Evolutionary conservation across 2,113 vertebrate genomes (phyloP).

Genomic region (Marcusenius ussheri): DNA sequence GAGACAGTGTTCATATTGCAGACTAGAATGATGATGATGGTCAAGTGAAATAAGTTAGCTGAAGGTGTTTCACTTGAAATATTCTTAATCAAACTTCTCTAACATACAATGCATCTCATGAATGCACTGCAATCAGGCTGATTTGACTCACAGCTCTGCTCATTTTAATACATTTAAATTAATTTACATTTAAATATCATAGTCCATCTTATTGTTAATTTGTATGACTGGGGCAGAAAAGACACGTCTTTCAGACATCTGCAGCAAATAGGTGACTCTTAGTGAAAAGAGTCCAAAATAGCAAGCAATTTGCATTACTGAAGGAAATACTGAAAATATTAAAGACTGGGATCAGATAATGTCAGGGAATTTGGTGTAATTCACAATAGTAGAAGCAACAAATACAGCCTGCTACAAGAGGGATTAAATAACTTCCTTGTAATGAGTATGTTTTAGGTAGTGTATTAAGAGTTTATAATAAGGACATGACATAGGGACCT

Average conservation of each 20-base stretch:
- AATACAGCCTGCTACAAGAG: background rate
- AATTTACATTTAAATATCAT: conserved; percentile 55
- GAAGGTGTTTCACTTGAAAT: conserved; percentile 34
- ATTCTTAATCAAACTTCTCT: conserved; percentile 20
- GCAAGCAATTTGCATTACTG: background rate
- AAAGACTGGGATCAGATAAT: background rate
- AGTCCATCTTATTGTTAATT: conserved; percentile 39
- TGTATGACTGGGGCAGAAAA: conserved; percentile 38
- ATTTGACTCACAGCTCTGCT: conserved; percentile 41
- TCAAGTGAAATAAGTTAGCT: conserved; percentile 19
- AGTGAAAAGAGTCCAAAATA: background rate
- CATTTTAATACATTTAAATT: conserved; percentile 60
- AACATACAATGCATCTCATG: conserved; percentile 29
- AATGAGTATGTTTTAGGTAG: background rate
- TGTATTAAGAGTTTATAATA: background rate
- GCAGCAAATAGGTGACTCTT: conserved; percentile 8
- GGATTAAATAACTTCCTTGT: background rate
- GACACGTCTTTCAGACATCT: conserved; percentile 23
- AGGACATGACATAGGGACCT: background rate
- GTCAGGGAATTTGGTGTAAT: background rate
- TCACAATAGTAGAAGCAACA: background rate
- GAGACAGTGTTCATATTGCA: conserved; percentile 2
- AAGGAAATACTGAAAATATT: background rate
- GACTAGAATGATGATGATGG: background rate
- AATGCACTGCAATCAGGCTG: conserved; percentile 47